These are phyloP conservation scores for Cyanoramphus novaezelandiae DNA, from an alignment of 2,113 vertebrate species.

Conservation along the genomic window DNA sequence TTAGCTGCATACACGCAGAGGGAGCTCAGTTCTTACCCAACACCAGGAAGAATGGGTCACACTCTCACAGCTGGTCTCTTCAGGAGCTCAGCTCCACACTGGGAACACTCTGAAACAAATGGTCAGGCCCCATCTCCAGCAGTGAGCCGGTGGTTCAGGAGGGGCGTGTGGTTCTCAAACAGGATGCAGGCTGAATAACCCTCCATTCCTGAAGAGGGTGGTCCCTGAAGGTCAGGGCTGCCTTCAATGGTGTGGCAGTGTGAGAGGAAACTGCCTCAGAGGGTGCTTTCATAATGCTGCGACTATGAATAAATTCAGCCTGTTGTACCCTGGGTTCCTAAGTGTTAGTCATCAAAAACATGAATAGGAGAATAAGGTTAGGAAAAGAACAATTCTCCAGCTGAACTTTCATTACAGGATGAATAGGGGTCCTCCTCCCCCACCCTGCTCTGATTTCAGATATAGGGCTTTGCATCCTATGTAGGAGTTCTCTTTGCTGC, in stretches of 20 bases:
- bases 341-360: constrained; percentile 12
- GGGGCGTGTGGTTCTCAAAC: constrained; percentile 9
- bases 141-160: neutral
- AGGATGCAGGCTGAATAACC: constrained; percentile 64
- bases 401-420: neutral
- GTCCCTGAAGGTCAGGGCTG: constrained; percentile 61
- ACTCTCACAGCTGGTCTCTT: neutral
- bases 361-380: constrained; percentile 21
- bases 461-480: neutral
- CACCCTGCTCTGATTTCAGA: neutral
- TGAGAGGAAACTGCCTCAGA: constrained; percentile 61
- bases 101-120: neutral
- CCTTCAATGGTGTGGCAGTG: constrained; percentile 35
- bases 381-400: constrained; percentile 12
- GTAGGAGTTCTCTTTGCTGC: neutral
- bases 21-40: neutral
- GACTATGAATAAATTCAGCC: constrained; percentile 29
- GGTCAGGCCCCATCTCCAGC: neutral
- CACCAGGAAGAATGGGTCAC: neutral
- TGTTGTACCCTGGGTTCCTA: neutral
- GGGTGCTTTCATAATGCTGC: constrained; percentile 24
- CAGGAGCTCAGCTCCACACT: neutral
- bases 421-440: neutral
- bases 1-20: neutral
- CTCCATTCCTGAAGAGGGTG: constrained; percentile 58